phyloP scores from a whole-genome alignment of 2,888 invertebrate genomes.

The Polydrusus pterygomalis region DNA sequence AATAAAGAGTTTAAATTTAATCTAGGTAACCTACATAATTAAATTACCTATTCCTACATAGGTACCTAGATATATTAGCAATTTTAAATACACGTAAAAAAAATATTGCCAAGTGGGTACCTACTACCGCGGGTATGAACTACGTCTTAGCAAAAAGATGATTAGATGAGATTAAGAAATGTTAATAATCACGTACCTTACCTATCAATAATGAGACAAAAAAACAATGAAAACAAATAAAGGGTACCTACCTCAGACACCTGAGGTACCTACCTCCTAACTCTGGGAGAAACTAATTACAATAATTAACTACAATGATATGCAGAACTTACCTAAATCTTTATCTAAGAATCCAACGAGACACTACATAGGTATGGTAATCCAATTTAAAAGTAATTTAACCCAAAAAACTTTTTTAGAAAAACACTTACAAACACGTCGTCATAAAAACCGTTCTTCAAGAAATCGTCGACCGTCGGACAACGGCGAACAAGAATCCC shows the following conservation, averaged over 20 bases:
- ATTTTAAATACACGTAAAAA: too few relatives aligned
- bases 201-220: not conserved
- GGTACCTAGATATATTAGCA: too few relatives aligned
- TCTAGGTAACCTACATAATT: too few relatives aligned
- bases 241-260: too few relatives aligned
- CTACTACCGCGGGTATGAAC: not conserved
- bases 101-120: too few relatives aligned
- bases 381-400: conserved; percentile 29
- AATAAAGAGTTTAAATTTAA: too few relatives aligned
- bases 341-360: not conserved
- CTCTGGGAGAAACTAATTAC: too few relatives aligned
- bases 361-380: conserved; percentile 25
- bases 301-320: too few relatives aligned
- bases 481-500: conserved; percentile 35
- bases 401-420: conserved; percentile 18
- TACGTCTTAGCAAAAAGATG: not conserved
- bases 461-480: conserved; percentile 30
- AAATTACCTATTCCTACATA: too few relatives aligned
- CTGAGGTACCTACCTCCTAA: too few relatives aligned
- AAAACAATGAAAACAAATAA: not conserved
- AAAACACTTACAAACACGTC: conserved; percentile 21
- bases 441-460: conserved; percentile 3
- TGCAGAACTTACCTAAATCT: not conserved
- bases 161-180: not conserved
- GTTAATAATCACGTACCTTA: too few relatives aligned